phyloP scores from a whole-genome alignment of 1,140 invertebrate genomes.

The Panonychus citri region DNA sequence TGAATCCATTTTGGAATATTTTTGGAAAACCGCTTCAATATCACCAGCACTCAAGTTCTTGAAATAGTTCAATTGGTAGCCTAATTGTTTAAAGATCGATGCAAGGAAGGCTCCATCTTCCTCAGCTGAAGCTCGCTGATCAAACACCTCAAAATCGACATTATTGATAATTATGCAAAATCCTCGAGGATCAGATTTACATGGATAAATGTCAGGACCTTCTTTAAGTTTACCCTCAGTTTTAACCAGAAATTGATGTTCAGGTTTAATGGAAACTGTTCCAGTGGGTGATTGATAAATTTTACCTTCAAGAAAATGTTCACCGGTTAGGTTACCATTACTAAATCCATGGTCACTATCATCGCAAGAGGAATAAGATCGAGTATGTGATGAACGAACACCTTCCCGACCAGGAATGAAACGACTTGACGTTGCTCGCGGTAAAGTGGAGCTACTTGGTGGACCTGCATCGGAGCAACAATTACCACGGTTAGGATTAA shows the following conservation, averaged over 20 bases:
- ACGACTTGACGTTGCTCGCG: not conserved
- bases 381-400: not conserved
- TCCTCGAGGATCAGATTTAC: not conserved
- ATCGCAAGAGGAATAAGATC: not conserved
- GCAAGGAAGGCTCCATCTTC: not conserved
- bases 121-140: not conserved
- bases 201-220: not conserved
- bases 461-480: not conserved
- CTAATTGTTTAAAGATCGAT: not conserved
- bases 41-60: not conserved
- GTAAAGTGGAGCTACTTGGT: not conserved
- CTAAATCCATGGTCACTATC: not conserved
- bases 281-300: too few species aligned
- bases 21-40: not conserved
- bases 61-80: not conserved
- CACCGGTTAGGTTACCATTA: not conserved
- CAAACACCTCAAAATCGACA: slow-evolving; percentile 4
- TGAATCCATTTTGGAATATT: not conserved
- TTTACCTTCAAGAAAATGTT: too few species aligned
- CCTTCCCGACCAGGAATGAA: not conserved
- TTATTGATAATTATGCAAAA: slow-evolving; percentile 10
- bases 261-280: too few species aligned
- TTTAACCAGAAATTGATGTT: too few species aligned
- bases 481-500: too few species aligned
- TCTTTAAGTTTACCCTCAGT: not conserved